These are phyloP conservation scores for Eumaeus atala DNA, from an alignment of 1,140 invertebrate species.

Conservation along the genomic window DNA sequence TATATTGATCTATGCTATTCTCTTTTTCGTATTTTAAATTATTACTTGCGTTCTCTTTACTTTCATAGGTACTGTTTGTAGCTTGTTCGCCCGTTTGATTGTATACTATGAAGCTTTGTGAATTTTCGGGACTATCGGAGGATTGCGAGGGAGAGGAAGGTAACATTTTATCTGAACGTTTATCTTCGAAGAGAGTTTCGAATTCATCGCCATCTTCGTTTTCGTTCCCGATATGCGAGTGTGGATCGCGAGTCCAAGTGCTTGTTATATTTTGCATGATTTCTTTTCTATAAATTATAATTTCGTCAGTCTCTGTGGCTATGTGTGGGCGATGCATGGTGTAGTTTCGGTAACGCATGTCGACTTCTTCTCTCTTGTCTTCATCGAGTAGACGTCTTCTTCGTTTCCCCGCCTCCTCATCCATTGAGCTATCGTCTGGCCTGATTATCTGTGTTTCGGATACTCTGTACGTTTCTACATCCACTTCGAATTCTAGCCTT, in stretches of 20 bases:
- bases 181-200: constrained; percentile 90
- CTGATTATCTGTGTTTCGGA: constrained; percentile 50
- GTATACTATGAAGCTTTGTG: constrained; percentile 73
- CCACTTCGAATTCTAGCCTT: constrained; percentile 66
- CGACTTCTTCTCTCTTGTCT: constrained; percentile 47
- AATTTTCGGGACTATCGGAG: constrained; percentile 77
- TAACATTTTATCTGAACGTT: constrained; percentile 80
- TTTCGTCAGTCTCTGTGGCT: constrained; percentile 81
- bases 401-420: constrained; percentile 54
- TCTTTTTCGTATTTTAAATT: constrained; percentile 54
- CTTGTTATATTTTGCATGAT: constrained; percentile 88
- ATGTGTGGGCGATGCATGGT: constrained; percentile 39
- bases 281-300: constrained; percentile 88
- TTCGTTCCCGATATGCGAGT: constrained; percentile 78
- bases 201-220: constrained; percentile 86
- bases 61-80: constrained; percentile 38
- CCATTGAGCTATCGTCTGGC: constrained; percentile 49
- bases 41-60: constrained; percentile 38
- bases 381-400: constrained; percentile 56
- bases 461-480: constrained; percentile 62
- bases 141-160: constrained; percentile 77
- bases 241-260: constrained; percentile 81
- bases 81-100: constrained; percentile 40
- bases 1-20: constrained; percentile 58
- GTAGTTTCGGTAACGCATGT: constrained; percentile 40